Evolutionary conservation across 2,113 vertebrate genomes (phyloP).

Genomic region (Urocolius indicus): DNA sequence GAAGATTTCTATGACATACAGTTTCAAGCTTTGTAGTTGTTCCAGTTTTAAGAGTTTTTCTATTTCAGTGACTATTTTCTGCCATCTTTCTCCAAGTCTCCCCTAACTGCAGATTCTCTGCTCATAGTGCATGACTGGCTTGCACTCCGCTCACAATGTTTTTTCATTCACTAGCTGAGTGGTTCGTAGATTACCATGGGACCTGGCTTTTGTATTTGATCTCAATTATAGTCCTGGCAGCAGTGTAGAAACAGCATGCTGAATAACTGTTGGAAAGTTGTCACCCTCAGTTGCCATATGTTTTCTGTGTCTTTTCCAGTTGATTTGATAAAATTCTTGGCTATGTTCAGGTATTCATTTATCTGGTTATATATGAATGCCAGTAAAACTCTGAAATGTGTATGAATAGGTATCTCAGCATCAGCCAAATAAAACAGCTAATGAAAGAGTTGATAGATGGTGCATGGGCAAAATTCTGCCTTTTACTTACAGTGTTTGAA

Average conservation of each 20-base stretch:
- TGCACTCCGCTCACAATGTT: not conserved
- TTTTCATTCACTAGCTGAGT: not conserved
- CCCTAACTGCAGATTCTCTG: not conserved
- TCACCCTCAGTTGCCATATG: not conserved
- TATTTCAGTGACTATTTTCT: not conserved
- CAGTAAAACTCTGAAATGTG: not conserved
- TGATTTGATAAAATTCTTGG: not conserved
- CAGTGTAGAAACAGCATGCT: not conserved
- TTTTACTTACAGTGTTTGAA: not conserved
- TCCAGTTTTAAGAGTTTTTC: not conserved
- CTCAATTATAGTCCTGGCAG: not conserved
- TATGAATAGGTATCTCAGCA: not conserved
- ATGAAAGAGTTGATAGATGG: not conserved
- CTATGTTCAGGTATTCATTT: not conserved
- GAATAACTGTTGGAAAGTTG: not conserved
- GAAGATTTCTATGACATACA: not conserved
- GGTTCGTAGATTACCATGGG: not conserved
- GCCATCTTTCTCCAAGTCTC: not conserved
- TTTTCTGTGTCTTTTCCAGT: not conserved
- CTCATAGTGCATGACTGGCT: not conserved
- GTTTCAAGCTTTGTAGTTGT: not conserved
- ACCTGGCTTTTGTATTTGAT: not conserved
- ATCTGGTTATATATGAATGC: not conserved
- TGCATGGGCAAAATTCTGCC: not conserved
- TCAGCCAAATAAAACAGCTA: not conserved